phyloP scores from a whole-genome alignment of 2,888 invertebrate genomes.

The Tridacna gigas region DNA sequence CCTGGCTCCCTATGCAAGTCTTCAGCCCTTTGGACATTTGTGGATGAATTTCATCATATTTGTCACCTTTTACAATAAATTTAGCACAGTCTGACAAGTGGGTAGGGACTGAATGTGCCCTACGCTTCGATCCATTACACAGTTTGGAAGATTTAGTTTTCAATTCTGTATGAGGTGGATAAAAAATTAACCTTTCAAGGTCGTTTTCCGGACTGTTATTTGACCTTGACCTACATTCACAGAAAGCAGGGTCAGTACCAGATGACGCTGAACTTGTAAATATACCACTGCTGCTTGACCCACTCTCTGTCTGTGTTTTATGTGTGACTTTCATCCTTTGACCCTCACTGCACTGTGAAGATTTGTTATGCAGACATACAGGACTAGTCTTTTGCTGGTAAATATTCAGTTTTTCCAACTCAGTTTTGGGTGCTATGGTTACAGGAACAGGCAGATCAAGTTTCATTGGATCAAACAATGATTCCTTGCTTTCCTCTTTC shows the following conservation, averaged over 20 bases:
- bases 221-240: constrained; percentile 66
- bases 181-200: constrained; percentile 76
- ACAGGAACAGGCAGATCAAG: constrained; percentile 67
- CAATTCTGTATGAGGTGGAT: constrained; percentile 77
- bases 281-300: constrained; percentile 75
- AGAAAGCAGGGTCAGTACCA: constrained; percentile 74
- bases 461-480: constrained; percentile 76
- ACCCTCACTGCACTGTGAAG: constrained; percentile 9
- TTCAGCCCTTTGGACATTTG: constrained; percentile 38
- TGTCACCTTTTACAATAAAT: constrained; percentile 46
- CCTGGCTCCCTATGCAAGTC: constrained; percentile 32
- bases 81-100: constrained; percentile 51
- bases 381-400: constrained; percentile 58
- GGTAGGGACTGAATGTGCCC: constrained; percentile 54
- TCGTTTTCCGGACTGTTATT: constrained; percentile 68
- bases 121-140: constrained; percentile 52
- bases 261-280: constrained; percentile 77
- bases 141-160: constrained; percentile 34
- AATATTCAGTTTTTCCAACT: constrained; percentile 60
- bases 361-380: constrained; percentile 42
- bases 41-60: constrained; percentile 71
- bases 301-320: constrained; percentile 57
- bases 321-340: constrained; percentile 32
- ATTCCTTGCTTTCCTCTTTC: constrained; percentile 65
- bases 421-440: constrained; percentile 64